Conservation (phyloP, 2,797 vertebrate species). For the Neostethus bicornis region DNA sequence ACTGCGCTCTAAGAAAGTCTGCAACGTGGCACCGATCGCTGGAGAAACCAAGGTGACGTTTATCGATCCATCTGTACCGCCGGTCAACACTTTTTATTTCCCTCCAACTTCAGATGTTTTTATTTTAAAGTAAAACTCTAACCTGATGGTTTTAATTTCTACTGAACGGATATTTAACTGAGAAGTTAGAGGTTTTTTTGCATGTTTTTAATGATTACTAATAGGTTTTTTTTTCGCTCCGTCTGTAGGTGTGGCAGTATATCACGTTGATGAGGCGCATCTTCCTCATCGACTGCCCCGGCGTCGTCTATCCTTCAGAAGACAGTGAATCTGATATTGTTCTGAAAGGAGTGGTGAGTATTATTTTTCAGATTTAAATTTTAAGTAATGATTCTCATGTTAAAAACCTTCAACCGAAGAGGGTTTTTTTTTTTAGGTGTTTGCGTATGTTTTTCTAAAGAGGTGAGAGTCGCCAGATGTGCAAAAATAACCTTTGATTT, state of each 20-base stretch:
- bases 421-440: too few species aligned
- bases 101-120: too few species aligned
- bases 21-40: constrained; percentile 95
- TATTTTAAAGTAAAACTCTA: too few species aligned
- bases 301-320: constrained; percentile 96
- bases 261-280: constrained; percentile 97
- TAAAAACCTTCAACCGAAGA: not conserved
- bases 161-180: not conserved
- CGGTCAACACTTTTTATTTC: too few species aligned
- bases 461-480: too few species aligned
- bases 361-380: not conserved
- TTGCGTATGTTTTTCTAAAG: too few species aligned
- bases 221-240: not conserved
- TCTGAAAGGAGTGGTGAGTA: constrained; percentile 95
- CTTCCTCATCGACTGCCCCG: constrained; percentile 97
- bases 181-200: not conserved
- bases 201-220: not conserved
- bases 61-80: not conserved
- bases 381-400: not conserved
- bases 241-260: constrained; percentile 96
- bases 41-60: constrained; percentile 93
- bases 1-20: constrained; percentile 96
- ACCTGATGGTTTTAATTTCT: too few species aligned
- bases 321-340: constrained; percentile 96
- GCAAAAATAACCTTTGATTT: too few species aligned